Evolutionary conservation across 2,797 vertebrate genomes (phyloP).

Genomic region (Typhlichthys subterraneus): DNA sequence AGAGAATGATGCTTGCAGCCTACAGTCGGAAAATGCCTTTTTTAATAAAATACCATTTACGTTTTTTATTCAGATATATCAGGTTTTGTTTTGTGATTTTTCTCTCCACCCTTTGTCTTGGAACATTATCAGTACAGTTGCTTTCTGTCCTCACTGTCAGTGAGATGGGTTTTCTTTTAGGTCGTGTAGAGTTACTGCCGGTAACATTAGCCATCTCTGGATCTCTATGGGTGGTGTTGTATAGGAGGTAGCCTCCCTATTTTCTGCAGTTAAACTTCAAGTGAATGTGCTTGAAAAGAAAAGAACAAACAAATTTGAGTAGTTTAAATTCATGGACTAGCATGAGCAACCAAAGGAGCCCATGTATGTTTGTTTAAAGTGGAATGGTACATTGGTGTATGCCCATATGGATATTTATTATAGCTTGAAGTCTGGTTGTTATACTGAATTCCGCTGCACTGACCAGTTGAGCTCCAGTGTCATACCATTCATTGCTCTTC

Average conservation of each 20-base stretch:
- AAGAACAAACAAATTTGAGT: slow-evolving; percentile 16
- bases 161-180: slow-evolving; percentile 21
- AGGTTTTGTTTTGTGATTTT: slow-evolving; percentile 6
- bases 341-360: not conserved
- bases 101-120: not conserved
- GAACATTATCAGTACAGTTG: slow-evolving; percentile 16
- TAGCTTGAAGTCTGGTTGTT: too few relatives aligned
- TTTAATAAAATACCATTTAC: not conserved
- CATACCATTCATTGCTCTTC: not conserved
- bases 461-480: too few relatives aligned
- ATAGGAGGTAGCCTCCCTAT: not conserved
- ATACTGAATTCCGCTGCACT: too few relatives aligned
- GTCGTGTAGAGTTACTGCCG: slow-evolving; percentile 39
- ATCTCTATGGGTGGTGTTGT: slow-evolving; percentile 14
- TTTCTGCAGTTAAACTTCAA: slow-evolving; percentile 10
- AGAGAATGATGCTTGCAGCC: too few relatives aligned
- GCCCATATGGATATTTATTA: too few relatives aligned
- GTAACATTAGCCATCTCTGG: slow-evolving; percentile 34
- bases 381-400: too few relatives aligned
- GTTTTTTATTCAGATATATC: not conserved
- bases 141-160: slow-evolving; percentile 23
- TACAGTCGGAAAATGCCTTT: not conserved
- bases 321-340: slow-evolving; percentile 4
- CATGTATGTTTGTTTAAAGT: slow-evolving; percentile 7
- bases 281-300: slow-evolving; percentile 5